phyloP scores from a whole-genome alignment of 2,113 vertebrate genomes.

The Bubalus kerabau region DNA sequence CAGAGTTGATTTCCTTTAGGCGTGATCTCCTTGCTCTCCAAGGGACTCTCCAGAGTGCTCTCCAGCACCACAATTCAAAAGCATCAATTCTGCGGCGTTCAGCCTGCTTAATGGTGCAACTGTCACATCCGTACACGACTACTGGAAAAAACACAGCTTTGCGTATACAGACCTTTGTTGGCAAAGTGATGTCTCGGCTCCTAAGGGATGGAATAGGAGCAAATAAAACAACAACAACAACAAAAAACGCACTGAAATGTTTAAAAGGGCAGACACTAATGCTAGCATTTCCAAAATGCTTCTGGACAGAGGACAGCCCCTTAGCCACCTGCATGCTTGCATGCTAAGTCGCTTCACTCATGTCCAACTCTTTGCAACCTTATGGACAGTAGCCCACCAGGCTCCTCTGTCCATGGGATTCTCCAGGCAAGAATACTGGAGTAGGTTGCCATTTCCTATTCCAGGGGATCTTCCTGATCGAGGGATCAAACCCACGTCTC shows the following conservation, averaged over 20 bases:
- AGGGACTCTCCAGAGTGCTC: neutral
- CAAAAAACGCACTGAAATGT: neutral
- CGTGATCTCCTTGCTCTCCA: neutral
- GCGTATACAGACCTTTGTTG: neutral
- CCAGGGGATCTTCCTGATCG: neutral
- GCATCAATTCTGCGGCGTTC: neutral
- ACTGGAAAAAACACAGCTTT: neutral
- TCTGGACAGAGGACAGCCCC: neutral
- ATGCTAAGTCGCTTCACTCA: neutral
- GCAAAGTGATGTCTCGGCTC: neutral
- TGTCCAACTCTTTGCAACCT: neutral
- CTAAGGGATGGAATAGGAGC: neutral
- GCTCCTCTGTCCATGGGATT: neutral
- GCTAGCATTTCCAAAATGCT: slow-evolving; percentile 35
- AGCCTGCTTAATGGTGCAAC: neutral
- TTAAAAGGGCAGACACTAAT: neutral
- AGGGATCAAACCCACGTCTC: neutral
- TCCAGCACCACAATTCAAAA: neutral
- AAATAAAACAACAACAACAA: neutral
- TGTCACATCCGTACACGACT: neutral
- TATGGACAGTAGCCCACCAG: neutral
- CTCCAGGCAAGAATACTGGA: neutral
- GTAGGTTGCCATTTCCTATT: neutral
- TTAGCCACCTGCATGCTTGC: neutral
- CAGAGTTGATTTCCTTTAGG: neutral